Evolutionary conservation across 2,113 vertebrate genomes (phyloP).

Genomic region (Gnathonemus longibarbis): DNA sequence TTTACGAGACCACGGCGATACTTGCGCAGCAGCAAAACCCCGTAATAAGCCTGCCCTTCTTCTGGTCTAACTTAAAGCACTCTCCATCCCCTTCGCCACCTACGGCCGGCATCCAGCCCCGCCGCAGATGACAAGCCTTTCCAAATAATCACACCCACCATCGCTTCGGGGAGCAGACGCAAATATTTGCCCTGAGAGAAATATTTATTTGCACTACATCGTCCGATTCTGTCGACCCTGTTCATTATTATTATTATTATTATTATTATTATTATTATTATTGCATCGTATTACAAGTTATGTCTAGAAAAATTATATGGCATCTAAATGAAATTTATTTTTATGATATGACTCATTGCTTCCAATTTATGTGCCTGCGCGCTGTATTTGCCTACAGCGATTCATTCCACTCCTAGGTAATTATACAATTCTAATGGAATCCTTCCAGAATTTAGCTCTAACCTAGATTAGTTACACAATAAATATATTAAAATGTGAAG

Average conservation of each 20-base stretch:
- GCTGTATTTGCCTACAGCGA: not conserved
- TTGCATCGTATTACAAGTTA: not conserved
- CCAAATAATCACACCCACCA: conserved; percentile 21
- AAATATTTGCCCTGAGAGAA: not conserved
- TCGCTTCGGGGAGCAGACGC: not conserved
- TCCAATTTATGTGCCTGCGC: not conserved
- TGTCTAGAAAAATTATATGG: not conserved
- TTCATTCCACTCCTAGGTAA: not conserved
- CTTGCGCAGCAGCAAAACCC: conserved; percentile 19
- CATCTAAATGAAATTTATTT: not conserved
- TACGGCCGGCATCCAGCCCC: conserved; percentile 24
- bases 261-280: not conserved
- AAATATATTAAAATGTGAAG: not conserved
- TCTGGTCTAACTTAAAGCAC: not conserved
- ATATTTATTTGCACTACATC: not conserved
- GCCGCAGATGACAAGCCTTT: conserved; percentile 5
- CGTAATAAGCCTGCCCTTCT: not conserved
- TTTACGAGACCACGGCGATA: not conserved
- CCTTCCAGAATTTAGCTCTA: not conserved
- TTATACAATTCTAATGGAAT: not conserved
- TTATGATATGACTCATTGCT: not conserved
- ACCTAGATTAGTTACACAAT: not conserved
- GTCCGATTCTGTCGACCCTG: not conserved
- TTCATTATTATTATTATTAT: not conserved
- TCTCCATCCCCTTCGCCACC: conserved; percentile 28